Conservation (phyloP, 2,888 invertebrate genomes). For the Oligia latruncula region DNA sequence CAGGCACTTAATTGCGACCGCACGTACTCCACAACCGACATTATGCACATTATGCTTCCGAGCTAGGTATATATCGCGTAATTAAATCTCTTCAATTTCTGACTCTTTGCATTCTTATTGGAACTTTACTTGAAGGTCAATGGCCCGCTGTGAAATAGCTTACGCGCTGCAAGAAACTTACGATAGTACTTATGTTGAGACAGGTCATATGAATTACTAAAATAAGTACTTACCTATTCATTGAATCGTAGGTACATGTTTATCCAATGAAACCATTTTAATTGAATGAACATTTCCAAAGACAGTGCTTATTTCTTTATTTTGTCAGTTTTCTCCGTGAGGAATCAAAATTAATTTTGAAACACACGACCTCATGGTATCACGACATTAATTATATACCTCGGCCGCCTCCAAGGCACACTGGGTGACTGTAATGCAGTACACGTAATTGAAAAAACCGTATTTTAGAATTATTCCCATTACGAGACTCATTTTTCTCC, state of each 20-base stretch:
- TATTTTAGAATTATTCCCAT: constrained; percentile 65
- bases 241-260: not conserved
- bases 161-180: not conserved
- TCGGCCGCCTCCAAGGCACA: not conserved
- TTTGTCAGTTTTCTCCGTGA: not conserved
- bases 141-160: not conserved
- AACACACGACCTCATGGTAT: not conserved
- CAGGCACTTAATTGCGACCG: constrained; percentile 57
- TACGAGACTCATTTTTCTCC: constrained; percentile 64
- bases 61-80: constrained; percentile 22
- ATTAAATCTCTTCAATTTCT: constrained; percentile 51
- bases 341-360: not conserved
- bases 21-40: constrained; percentile 41
- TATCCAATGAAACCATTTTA: not conserved
- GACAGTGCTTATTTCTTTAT: not conserved
- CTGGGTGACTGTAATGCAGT: constrained; percentile 30
- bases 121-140: not conserved
- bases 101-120: constrained; percentile 28
- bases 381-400: constrained; percentile 15
- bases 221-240: not conserved
- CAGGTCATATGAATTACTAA: not conserved
- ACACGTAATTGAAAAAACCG: constrained; percentile 52
- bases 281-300: not conserved
- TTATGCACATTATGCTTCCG: constrained; percentile 32
- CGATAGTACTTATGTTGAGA: not conserved